Evolutionary conservation across 2,888 invertebrate genomes (phyloP).

Genomic region (Polyploca ridens): DNA sequence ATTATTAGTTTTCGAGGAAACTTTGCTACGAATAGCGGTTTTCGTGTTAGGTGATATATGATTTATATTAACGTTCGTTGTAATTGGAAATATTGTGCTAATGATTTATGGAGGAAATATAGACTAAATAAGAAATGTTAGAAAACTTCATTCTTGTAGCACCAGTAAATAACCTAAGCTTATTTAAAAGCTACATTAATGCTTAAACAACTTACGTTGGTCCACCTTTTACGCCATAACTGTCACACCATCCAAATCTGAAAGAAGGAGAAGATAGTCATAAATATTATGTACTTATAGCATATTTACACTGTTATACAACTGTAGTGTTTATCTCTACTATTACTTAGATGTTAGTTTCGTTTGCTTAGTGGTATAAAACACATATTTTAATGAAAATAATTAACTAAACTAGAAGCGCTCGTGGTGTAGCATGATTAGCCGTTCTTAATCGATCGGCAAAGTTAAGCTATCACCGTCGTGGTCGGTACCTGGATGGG

Average conservation of each 20-base stretch:
- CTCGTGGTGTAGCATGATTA: too few relatives aligned
- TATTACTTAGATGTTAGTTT: too few relatives aligned
- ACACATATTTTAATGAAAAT: too few relatives aligned
- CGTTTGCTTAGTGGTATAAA: too few relatives aligned
- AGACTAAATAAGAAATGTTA: too few relatives aligned
- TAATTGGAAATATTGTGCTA: not conserved
- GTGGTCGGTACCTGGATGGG: too few relatives aligned
- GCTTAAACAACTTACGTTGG: constrained; percentile 59
- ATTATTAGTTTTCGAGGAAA: constrained; percentile 7
- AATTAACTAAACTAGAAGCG: too few relatives aligned
- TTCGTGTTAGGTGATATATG: not conserved
- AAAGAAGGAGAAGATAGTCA: constrained; percentile 34
- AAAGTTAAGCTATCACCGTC: too few relatives aligned
- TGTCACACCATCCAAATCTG: constrained; percentile 58
- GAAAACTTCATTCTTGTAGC: too few relatives aligned
- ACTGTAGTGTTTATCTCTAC: too few relatives aligned
- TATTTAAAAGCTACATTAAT: not conserved
- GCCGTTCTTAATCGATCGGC: too few relatives aligned
- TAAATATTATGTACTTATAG: constrained; percentile 14
- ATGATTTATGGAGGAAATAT: not conserved
- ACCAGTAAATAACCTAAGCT: not conserved
- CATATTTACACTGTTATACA: too few relatives aligned
- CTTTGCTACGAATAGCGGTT: not conserved
- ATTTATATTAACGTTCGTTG: not conserved
- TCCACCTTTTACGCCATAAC: constrained; percentile 50